phyloP scores from a whole-genome alignment of 2,888 invertebrate species.

The Exephanes ischioxanthus region DNA sequence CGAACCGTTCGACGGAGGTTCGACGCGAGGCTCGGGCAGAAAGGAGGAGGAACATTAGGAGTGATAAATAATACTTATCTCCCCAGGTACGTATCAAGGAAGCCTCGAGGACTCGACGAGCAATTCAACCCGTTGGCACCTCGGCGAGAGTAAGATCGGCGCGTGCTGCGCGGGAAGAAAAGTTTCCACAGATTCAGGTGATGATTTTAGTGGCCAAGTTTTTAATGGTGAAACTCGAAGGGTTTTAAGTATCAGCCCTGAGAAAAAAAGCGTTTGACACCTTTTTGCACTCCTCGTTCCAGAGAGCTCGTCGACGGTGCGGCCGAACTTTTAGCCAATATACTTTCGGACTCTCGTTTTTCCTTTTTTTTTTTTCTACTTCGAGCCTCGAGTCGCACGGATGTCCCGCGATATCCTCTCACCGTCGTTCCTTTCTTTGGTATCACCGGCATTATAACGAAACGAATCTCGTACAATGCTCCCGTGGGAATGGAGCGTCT shows the following conservation, averaged over 20 bases:
- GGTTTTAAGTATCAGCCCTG: neutral
- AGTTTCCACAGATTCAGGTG: too few species aligned
- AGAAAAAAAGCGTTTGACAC: neutral
- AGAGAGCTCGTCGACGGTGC: neutral
- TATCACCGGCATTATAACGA: slow-evolving; percentile 60
- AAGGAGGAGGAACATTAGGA: slow-evolving; percentile 49
- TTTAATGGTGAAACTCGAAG: too few species aligned
- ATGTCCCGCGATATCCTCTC: slow-evolving; percentile 8
- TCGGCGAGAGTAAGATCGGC: too few species aligned
- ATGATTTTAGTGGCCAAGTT: too few species aligned
- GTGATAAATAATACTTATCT: slow-evolving; percentile 62
- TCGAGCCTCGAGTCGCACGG: neutral
- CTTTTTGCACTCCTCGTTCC: neutral
- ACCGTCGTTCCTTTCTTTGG: slow-evolving; percentile 54
- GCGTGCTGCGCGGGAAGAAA: too few species aligned
- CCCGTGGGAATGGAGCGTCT: slow-evolving; percentile 63
- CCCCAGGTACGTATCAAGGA: neutral
- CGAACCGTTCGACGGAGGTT: slow-evolving; percentile 46
- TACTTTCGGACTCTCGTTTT: slow-evolving; percentile 42
- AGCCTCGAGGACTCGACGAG: too few species aligned
- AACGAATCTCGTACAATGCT: slow-evolving; percentile 63
- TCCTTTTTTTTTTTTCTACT: slow-evolving; percentile 41
- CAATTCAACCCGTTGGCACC: too few species aligned
- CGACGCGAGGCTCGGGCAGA: neutral
- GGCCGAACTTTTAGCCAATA: neutral